Conservation (phyloP, 1,140 invertebrate species). For the Odontomachus brunneus region DNA sequence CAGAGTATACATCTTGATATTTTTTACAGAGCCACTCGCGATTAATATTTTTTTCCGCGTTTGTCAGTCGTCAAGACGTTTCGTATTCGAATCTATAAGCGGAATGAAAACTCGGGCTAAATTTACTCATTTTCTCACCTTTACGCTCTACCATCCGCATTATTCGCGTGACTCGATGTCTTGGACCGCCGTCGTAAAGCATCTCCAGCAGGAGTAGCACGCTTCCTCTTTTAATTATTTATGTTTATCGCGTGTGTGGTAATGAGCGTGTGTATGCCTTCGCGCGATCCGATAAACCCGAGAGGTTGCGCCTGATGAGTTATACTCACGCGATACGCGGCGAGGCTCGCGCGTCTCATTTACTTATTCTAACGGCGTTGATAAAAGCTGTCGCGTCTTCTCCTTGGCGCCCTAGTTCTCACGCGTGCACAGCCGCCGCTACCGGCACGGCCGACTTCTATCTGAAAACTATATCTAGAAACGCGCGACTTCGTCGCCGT, state of each 20-base stretch:
- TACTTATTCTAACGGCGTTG: conserved; percentile 62
- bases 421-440: conserved; percentile 48
- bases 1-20: too few species aligned
- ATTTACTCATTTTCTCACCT: too few species aligned
- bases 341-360: conserved; percentile 50
- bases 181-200: neutral
- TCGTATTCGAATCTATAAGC: too few species aligned
- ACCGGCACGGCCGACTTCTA: conserved; percentile 36
- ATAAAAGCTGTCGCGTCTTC: conserved; percentile 70
- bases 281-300: conserved; percentile 19
- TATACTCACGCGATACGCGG: conserved; percentile 50
- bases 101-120: too few species aligned
- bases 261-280: conserved; percentile 33
- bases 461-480: conserved; percentile 66
- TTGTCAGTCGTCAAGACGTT: too few species aligned
- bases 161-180: neutral
- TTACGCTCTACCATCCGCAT: too few species aligned
- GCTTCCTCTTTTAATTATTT: conserved; percentile 35
- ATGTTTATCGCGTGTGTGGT: conserved; percentile 37
- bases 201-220: neutral
- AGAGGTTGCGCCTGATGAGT: conserved; percentile 34
- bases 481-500: conserved; percentile 41
- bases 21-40: too few species aligned
- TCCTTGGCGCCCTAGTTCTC: conserved; percentile 67
- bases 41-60: too few species aligned